Evolutionary conservation across 2,113 vertebrate species (phyloP).

Genomic region (Cricetomys ansorgei): DNA sequence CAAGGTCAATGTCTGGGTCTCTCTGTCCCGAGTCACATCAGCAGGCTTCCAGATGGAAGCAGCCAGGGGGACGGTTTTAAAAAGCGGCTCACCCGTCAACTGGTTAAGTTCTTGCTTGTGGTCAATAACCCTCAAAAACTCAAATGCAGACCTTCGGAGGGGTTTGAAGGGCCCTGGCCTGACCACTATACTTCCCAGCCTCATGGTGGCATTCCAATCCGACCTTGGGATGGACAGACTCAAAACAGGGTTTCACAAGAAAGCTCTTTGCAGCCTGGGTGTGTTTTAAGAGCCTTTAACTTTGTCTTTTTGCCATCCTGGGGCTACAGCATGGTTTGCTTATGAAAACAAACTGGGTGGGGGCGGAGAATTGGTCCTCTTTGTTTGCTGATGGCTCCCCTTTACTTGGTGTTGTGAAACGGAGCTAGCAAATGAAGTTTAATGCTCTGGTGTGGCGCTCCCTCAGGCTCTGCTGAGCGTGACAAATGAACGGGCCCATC

Average conservation of each 20-base stretch:
- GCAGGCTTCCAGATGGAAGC: background rate
- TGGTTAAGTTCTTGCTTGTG: background rate
- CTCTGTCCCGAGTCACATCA: fast-evolving
- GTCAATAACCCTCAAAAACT: background rate
- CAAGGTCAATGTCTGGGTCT: background rate
- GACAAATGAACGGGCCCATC: slow-evolving; percentile 54
- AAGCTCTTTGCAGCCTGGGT: slow-evolving; percentile 45
- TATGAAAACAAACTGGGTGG: slow-evolving; percentile 28
- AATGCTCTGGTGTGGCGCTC: slow-evolving; percentile 27
- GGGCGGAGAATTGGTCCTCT: slow-evolving; percentile 23
- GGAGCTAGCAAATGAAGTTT: slow-evolving; percentile 23
- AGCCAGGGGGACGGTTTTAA: background rate
- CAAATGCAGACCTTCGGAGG: background rate
- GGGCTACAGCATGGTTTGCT: background rate
- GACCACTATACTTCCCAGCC: background rate
- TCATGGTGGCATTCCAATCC: background rate
- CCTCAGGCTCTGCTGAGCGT: slow-evolving; percentile 47
- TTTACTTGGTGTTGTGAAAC: slow-evolving; percentile 66
- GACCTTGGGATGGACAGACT: slow-evolving; percentile 35
- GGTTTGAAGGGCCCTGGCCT: background rate
- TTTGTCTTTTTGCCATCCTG: slow-evolving; percentile 31
- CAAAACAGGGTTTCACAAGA: slow-evolving; percentile 60
- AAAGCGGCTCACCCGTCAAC: background rate
- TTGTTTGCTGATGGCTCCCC: slow-evolving; percentile 58
- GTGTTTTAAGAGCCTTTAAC: slow-evolving; percentile 74